Evolutionary conservation across 2,113 vertebrate genomes (phyloP), one percentile per base, ranked within the genome.

Genomic region (Ochotona princeps): DNA sequence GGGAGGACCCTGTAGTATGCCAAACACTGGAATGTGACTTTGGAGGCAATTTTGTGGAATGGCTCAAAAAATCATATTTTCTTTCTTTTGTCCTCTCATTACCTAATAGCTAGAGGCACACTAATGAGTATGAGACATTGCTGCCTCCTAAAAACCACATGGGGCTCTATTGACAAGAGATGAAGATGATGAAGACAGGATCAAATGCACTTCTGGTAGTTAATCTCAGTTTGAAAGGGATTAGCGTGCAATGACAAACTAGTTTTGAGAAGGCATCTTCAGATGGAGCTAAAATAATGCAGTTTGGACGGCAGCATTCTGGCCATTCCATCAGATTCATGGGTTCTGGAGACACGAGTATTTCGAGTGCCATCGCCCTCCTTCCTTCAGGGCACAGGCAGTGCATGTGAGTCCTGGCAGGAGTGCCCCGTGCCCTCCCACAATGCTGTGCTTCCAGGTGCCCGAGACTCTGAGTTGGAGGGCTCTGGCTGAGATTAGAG

Each of bases 191-290:
- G 44, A 80, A 75, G n/a, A 38, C 15, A 35, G 54, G 85, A 51
- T n/a, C 76, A 79, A 93, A 51, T 30, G 28, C 7, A 8, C 9
- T 70, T 83, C 44, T 80, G 74, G 47, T 38, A 79, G 9, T 11
- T 92, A 35, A 84, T 20, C 26, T 90, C 72, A 66, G 12, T 87
- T 81, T 81, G 38, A 32, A 95, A 92, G 38, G 49, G 60, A 69
- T 91, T 28, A 35, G 17, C 49, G 35, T 25, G n/a, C 35, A 72
- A 66, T 17, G 23, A 54, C 10, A 80, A 89, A 60, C 28, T 79
- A 61, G 44, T 47, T 86, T 60, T 65, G 83, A 90, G 38, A 73
- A 70, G 10, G 20, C 25, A 30, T 54, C 44, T 87, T 87, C 32
- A 83, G 6, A 0, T 18, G 38, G 78, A 63, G 67, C 20, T 87